phyloP scores from a whole-genome alignment of 2,888 invertebrate species.

The Patella ulyssiponensis region DNA sequence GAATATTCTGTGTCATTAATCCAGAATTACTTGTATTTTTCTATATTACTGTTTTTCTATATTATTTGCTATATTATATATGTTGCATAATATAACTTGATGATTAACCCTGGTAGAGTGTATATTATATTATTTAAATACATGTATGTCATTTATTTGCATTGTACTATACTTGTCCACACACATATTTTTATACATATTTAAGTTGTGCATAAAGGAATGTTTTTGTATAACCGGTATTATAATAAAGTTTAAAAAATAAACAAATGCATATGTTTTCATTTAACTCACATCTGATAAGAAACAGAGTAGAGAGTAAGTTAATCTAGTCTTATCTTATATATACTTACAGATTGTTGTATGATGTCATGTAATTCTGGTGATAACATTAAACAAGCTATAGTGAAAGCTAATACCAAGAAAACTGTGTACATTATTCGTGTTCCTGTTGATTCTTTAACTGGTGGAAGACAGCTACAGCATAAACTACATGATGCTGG shows the following conservation, averaged over 20 bases:
- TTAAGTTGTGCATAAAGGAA: too few species aligned
- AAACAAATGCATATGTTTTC: neutral
- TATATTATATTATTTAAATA: too few species aligned
- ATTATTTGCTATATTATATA: too few species aligned
- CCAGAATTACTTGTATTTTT: too few species aligned
- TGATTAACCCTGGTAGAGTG: too few species aligned
- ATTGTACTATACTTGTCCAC: too few species aligned
- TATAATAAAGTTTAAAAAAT: neutral
- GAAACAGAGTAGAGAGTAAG: neutral
- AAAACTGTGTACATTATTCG: conserved; percentile 72
- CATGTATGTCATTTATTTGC: too few species aligned
- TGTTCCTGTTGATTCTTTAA: conserved; percentile 73
- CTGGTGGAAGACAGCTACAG: conserved; percentile 67
- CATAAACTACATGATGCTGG: conserved; percentile 72
- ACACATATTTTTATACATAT: too few species aligned
- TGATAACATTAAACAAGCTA: conserved; percentile 72
- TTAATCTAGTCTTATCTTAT: neutral
- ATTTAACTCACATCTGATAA: neutral
- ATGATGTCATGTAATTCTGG: conserved; percentile 56
- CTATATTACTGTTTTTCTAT: too few species aligned
- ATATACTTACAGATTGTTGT: conserved; percentile 50
- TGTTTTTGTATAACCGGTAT: too few species aligned
- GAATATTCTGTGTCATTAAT: too few species aligned
- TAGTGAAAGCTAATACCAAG: conserved; percentile 66
- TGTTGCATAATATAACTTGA: too few species aligned